Conservation (phyloP, 2,113 vertebrate genomes). For the Oreocharis arfaki region DNA sequence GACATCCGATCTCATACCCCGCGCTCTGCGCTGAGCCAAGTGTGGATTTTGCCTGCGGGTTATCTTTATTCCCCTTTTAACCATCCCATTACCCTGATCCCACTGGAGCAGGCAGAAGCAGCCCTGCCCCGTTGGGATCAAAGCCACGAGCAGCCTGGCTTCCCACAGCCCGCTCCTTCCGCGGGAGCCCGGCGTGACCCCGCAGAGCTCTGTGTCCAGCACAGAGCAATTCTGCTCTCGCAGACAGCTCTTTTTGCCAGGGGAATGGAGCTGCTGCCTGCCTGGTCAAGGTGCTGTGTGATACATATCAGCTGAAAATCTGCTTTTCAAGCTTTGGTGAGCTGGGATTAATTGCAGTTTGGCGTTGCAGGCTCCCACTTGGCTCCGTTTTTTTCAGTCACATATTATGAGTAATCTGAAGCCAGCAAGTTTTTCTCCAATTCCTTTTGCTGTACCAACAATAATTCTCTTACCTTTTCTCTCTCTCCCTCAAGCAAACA, state of each 20-base stretch:
- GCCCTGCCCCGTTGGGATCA: neutral
- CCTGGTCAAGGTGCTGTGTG: neutral
- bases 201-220: neutral
- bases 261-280: neutral
- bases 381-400: neutral
- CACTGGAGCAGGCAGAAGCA: neutral
- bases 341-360: neutral
- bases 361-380: neutral
- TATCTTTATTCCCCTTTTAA: rapidly evolving
- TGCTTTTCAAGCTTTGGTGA: neutral
- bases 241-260: neutral
- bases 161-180: neutral
- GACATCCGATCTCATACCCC: rapidly evolving
- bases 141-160: neutral
- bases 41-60: rapidly evolving
- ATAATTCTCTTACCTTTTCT: neutral
- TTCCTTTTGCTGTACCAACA: neutral
- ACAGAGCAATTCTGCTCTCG: neutral
- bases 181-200: neutral
- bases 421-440: neutral
- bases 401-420: neutral
- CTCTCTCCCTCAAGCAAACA: neutral
- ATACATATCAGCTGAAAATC: neutral
- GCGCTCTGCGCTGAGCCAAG: rapidly evolving
- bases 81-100: rapidly evolving